A percentile compares a stretch with the other conserved stretches of the same genome.
Conservation (phyloP, 2,888 invertebrate species). For the Norana najaformis region DNA sequence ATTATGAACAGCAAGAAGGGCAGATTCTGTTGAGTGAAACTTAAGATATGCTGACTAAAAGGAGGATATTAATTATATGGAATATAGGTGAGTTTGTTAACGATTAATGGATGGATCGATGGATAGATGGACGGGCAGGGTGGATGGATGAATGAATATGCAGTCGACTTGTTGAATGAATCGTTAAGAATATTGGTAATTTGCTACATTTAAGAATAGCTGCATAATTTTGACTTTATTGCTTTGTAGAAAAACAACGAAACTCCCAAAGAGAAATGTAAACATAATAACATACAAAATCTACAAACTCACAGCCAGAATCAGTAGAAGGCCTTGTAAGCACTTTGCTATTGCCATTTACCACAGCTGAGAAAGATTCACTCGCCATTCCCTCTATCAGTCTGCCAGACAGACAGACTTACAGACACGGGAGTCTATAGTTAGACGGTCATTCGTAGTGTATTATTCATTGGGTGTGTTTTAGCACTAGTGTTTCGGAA, state of each 20-base stretch:
- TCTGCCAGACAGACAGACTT: background rate
- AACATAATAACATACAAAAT: background rate
- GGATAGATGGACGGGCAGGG: background rate
- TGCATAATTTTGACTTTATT: too few relatives aligned
- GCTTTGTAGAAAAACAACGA: too few relatives aligned
- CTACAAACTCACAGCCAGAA: background rate
- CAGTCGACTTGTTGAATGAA: too few relatives aligned
- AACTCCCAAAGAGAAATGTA: background rate
- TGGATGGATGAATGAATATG: too few relatives aligned
- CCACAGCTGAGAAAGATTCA: background rate
- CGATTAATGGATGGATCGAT: too few relatives aligned
- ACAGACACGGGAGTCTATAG: background rate
- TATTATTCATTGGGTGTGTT: background rate
- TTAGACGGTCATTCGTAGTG: background rate
- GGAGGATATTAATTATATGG: too few relatives aligned
- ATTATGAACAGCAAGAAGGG: too few relatives aligned
- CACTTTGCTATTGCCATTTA: background rate
- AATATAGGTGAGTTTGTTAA: too few relatives aligned
- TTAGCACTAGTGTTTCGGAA: background rate
- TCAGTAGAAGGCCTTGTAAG: background rate
- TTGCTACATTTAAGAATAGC: too few relatives aligned
- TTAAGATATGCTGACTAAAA: too few relatives aligned
- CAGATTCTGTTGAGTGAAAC: too few relatives aligned
- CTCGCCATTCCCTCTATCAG: background rate
- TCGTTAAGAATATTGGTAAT: too few relatives aligned